phyloP scores from a whole-genome alignment of 92 coral and sea anemone genomes.

The Pocillopora meandrina region DNA sequence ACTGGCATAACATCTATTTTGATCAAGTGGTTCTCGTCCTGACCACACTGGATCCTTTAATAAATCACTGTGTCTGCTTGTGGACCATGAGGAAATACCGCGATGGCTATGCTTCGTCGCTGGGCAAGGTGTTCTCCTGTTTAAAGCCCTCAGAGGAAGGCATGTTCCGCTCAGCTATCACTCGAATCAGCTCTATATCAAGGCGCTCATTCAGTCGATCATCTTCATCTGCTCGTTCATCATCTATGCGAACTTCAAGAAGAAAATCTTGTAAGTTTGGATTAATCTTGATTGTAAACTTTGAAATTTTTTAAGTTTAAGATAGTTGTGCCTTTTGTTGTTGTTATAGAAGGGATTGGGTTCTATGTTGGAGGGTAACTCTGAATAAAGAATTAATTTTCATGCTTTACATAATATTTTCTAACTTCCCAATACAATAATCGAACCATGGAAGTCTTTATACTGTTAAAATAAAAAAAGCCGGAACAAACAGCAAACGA shows the following conservation, averaged over 20 bases:
- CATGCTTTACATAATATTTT: too few species aligned
- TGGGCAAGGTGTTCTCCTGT: conserved; percentile 71
- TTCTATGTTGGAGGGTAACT: too few species aligned
- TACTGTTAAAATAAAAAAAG: too few species aligned
- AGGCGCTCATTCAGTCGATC: conserved; percentile 75
- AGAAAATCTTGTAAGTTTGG: conserved; percentile 58
- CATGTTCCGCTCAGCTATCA: conserved; percentile 76
- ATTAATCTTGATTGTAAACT: background rate
- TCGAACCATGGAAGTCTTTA: too few species aligned
- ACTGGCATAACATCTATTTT: conserved; percentile 83
- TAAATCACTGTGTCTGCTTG: conserved; percentile 84
- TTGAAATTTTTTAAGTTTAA: background rate
- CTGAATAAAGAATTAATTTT: too few species aligned
- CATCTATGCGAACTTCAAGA: conserved; percentile 68
- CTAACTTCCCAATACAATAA: too few species aligned
- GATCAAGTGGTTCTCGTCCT: conserved; percentile 80
- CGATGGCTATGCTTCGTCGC: conserved; percentile 79
- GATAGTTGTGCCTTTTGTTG: background rate
- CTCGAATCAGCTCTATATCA: conserved; percentile 81
- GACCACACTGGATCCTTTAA: conserved; percentile 81
- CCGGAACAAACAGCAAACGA: too few species aligned
- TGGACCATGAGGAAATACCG: conserved; percentile 90
- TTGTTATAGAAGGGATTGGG: too few species aligned
- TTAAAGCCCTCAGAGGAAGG: conserved; percentile 84
- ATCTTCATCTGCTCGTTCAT: conserved; percentile 70